These are phyloP conservation scores for Oxyruncus cristatus DNA, from an alignment of 2,113 vertebrate genomes.

Conservation along the genomic window DNA sequence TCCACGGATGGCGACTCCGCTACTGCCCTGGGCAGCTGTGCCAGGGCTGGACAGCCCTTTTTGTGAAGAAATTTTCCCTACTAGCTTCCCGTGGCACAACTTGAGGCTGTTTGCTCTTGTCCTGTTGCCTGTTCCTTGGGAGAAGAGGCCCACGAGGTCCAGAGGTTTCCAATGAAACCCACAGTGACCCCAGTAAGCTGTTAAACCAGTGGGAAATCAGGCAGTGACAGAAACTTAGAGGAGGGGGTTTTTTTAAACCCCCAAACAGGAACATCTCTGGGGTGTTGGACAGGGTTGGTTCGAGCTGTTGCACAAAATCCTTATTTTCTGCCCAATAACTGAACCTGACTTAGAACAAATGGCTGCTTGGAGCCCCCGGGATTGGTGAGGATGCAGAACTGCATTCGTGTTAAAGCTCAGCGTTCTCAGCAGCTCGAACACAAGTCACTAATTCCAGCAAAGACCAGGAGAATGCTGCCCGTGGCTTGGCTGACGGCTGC, in stretches of 20 bases:
- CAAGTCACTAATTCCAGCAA: fast-evolving
- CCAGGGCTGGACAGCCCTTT: neutral
- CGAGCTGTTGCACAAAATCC: neutral
- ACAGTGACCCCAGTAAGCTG: neutral
- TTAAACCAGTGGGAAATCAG: neutral
- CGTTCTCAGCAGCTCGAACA: fast-evolving
- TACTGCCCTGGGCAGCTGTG: neutral
- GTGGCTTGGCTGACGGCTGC: fast-evolving
- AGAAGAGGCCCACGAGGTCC: neutral
- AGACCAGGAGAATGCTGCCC: fast-evolving
- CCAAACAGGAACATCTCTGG: fast-evolving
- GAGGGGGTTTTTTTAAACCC: neutral
- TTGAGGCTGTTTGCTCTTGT: neutral
- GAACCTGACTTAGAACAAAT: fast-evolving
- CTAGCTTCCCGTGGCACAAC: neutral
- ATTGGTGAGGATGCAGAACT: fast-evolving
- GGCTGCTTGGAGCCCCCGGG: neutral
- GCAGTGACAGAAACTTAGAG: neutral
- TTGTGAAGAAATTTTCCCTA: neutral
- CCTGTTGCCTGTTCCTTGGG: neutral
- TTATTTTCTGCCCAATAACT: neutral
- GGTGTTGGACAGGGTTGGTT: too few relatives aligned
- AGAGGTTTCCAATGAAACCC: fast-evolving
- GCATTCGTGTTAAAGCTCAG: fast-evolving
- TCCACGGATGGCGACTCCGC: too few relatives aligned